phyloP scores from a whole-genome alignment of 1,140 invertebrate genomes.

The Drosophila sturtevanti region DNA sequence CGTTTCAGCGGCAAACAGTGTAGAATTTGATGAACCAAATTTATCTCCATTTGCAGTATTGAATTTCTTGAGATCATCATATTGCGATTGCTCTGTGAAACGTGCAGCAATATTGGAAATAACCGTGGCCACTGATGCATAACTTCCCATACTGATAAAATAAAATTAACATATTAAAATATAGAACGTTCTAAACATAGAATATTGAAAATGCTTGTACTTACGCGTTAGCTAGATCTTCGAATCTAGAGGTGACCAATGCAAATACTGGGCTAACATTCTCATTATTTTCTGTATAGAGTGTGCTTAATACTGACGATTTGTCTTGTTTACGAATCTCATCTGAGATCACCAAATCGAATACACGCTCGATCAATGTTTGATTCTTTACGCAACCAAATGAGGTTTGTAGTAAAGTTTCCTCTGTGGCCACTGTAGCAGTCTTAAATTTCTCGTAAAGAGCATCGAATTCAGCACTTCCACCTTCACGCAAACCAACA shows the following conservation, averaged over 20 bases:
- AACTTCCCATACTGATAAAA: slow-evolving; percentile 70
- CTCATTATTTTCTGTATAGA: slow-evolving; percentile 82
- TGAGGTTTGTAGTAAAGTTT: slow-evolving; percentile 84
- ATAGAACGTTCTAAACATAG: background rate
- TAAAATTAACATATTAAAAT: slow-evolving; percentile 29
- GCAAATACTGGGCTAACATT: slow-evolving; percentile 83
- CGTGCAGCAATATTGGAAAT: slow-evolving; percentile 83
- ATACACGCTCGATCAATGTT: slow-evolving; percentile 76
- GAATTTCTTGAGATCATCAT: slow-evolving; percentile 61
- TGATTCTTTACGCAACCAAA: slow-evolving; percentile 85
- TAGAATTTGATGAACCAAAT: slow-evolving; percentile 58
- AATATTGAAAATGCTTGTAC: slow-evolving; percentile 40
- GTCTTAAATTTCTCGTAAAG: slow-evolving; percentile 83
- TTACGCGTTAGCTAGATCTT: slow-evolving; percentile 83
- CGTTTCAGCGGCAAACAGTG: slow-evolving; percentile 45
- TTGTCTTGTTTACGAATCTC: slow-evolving; percentile 83
- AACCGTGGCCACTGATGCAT: slow-evolving; percentile 81
- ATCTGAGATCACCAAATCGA: slow-evolving; percentile 61
- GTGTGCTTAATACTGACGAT: slow-evolving; percentile 73
- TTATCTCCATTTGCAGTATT: slow-evolving; percentile 40
- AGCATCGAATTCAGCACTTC: slow-evolving; percentile 83
- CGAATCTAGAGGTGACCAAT: slow-evolving; percentile 82
- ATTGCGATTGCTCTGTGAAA: slow-evolving; percentile 82
- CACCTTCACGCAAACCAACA: slow-evolving; percentile 83
- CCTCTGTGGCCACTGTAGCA: slow-evolving; percentile 84